phyloP scores from a whole-genome alignment of 1,140 invertebrate species.

The Orius laevigatus region DNA sequence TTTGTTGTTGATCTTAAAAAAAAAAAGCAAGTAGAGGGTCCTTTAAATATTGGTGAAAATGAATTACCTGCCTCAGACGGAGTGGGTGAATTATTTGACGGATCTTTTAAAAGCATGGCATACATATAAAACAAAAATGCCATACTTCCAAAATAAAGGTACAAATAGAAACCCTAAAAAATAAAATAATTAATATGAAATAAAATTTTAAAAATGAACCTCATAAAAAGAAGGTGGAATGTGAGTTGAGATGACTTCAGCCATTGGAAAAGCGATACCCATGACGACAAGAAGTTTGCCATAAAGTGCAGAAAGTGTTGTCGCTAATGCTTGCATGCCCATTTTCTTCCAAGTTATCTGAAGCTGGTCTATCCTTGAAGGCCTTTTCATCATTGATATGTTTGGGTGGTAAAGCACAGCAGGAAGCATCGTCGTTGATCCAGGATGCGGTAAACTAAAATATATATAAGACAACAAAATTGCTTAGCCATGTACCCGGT shows the following conservation, averaged over 20 bases:
- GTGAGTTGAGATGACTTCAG: conserved; percentile 79
- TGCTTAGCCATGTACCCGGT: no score
- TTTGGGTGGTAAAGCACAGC: conserved; percentile 18
- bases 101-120: conserved; percentile 47
- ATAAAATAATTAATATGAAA: not conserved
- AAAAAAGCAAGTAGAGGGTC: no score
- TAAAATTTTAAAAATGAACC: conserved; percentile 36
- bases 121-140: conserved; percentile 76
- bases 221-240: conserved; percentile 81
- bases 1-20: conserved; percentile 6
- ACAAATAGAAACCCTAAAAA: conserved; percentile 64
- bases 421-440: conserved; percentile 18
- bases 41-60: not conserved
- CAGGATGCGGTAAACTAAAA: conserved; percentile 15
- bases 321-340: conserved; percentile 55
- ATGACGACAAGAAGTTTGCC: conserved; percentile 87
- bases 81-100: conserved; percentile 24
- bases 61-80: conserved; percentile 8
- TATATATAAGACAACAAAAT: not conserved
- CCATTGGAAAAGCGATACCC: conserved; percentile 86
- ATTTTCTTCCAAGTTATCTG: conserved; percentile 32
- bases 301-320: conserved; percentile 78
- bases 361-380: conserved; percentile 30
- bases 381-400: conserved; percentile 25
- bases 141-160: conserved; percentile 80